Conservation (phyloP, 2,888 invertebrate genomes). For the Ichneumoninae sp. region DNA sequence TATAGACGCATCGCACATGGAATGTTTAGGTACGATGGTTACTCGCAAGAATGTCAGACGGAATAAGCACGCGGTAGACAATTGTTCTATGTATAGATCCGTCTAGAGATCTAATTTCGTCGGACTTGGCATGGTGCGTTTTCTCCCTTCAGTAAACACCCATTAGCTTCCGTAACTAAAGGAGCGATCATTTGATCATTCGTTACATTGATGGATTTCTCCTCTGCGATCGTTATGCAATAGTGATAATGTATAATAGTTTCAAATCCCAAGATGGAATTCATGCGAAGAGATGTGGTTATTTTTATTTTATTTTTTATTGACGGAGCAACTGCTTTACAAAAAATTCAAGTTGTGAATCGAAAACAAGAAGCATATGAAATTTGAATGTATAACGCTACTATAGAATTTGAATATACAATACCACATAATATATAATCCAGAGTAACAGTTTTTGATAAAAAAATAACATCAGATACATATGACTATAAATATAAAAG, state of each 20-base stretch:
- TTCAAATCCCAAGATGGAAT: not conserved
- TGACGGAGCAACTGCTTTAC: too few relatives aligned
- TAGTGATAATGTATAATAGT: not conserved
- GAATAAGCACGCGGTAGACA: conserved; percentile 22
- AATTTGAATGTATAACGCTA: too few relatives aligned
- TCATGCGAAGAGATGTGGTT: not conserved
- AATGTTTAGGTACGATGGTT: not conserved
- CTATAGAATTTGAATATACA: too few relatives aligned
- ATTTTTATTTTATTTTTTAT: too few relatives aligned
- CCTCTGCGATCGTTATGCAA: not conserved
- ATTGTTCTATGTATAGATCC: conserved; percentile 48
- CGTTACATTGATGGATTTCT: too few relatives aligned
- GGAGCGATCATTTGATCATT: too few relatives aligned
- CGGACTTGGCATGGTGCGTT: conserved; percentile 30
- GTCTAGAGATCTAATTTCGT: conserved; percentile 51
- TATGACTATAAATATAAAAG: too few relatives aligned
- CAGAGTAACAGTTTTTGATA: too few relatives aligned
- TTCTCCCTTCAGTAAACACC: conserved; percentile 13
- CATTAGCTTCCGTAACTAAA: not conserved
- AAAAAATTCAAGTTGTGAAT: too few relatives aligned
- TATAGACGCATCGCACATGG: not conserved
- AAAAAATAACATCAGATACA: too few relatives aligned
- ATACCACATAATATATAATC: too few relatives aligned
- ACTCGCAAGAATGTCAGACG: not conserved
- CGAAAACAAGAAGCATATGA: too few relatives aligned